Base-by-base conservation (phyloP, 2,888 invertebrate species). In the Hemicrepidius hirtus region DNA sequence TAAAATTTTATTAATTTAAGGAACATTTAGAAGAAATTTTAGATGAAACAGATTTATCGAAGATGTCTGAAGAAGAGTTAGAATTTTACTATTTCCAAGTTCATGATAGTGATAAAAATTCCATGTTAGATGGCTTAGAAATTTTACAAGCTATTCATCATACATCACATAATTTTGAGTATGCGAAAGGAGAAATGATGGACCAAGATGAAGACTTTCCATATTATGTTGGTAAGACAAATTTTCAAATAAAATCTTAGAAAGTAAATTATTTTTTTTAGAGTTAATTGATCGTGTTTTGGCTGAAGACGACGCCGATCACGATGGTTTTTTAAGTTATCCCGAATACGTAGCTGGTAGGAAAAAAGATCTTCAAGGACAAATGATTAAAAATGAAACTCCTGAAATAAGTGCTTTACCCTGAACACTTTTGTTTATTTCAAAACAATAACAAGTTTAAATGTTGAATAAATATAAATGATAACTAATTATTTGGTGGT, bases 101-200 rank as follows among this genome's bases (percentile, higher is more conserved):
- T 16, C 98, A 98, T 81, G 98, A 98, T 84, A 93, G 93, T 76
- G 97, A 97, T 84, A 94, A 94, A 83, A 97, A 98, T 84, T 93
- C 93, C 0, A 94, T 93, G 81, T 87, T 98, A 72, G 97, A 98
- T 84, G 97, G 97, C 0, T 86, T 97, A 72, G 98, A 98, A 87
- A 91, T 98, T 81, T 87, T 97, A 64, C 90, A 94, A 86, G 95
- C 96, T 0, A 91, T 96, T 74, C 91, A 91, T 64, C 95, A 96
- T 81, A 93, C 93, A 16, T 84, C 90, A 35, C 92, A 92, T 74
- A 91, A 93, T 71, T 89, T 91, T 49, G 86, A 87, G 7, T 87
- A 82, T 18, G 84, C 75, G 74, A 86, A 79, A 80, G 87, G 77
- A 3, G 82, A 85, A 0, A 87, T 87, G 6, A 83, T 84, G 12